Percentiles rank a stretch among this genome's conserved stretches.
Evolutionary conservation across 1,140 invertebrate genomes (phyloP).

Genomic region (Bombus fervidus): DNA sequence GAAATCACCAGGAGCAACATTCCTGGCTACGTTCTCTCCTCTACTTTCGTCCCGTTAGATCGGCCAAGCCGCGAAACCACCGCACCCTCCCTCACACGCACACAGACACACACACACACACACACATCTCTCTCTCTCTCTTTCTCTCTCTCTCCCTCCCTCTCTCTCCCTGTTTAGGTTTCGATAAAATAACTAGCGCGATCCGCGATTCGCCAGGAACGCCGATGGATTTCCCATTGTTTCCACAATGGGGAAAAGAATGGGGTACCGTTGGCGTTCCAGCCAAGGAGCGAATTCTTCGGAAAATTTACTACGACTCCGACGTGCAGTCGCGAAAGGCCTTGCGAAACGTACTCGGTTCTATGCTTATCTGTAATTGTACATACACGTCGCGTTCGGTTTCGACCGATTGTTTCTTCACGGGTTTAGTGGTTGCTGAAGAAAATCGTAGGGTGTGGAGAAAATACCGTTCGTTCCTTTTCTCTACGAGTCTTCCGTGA

Average conservation of each 20-base stretch:
- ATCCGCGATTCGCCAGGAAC: conserved; percentile 33
- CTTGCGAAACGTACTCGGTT: no score
- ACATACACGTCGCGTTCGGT: neutral
- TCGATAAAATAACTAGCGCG: conserved; percentile 49
- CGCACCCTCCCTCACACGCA: neutral
- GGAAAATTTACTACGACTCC: conserved; percentile 27
- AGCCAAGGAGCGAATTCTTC: conserved; percentile 32
- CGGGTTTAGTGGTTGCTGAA: neutral
- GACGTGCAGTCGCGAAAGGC: neutral
- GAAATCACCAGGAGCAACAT: conserved; percentile 57
- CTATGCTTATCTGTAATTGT: conserved; percentile 34
- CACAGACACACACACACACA: neutral
- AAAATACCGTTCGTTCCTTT: neutral
- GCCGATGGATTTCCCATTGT: conserved; percentile 52
- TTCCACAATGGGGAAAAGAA: neutral
- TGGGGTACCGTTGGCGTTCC: conserved; percentile 36
- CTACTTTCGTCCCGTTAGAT: conserved; percentile 37
- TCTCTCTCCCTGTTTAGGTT: neutral
- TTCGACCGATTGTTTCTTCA: neutral
- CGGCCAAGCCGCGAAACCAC: neutral
- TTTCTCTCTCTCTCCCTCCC: neutral
- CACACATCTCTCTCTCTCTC: no score
- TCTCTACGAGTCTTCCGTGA: no score
- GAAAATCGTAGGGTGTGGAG: neutral
- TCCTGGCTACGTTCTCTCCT: conserved; percentile 36